Percentiles rank a stretch among this genome's conserved stretches.
These are phyloP conservation scores for Melieria omissa DNA, from an alignment of 2,888 invertebrate genomes.

Conservation along the genomic window DNA sequence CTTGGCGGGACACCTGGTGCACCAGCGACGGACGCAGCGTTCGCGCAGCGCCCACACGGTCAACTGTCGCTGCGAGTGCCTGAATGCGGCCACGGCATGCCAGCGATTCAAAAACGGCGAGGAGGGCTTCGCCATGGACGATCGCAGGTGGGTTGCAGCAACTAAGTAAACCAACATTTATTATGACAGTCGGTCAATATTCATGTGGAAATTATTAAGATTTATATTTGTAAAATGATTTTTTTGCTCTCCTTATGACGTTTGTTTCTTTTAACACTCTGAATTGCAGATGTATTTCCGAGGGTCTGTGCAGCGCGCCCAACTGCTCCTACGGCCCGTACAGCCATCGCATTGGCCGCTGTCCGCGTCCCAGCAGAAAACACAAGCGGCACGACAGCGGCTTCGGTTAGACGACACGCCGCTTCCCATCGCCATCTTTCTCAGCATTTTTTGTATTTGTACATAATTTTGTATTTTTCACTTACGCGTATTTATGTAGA, in stretches of 20 bases:
- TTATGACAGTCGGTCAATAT: too few species aligned
- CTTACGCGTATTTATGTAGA: conserved; percentile 15
- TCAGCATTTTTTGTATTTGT: too few species aligned
- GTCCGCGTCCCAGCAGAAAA: conserved; percentile 53
- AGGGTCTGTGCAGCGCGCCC: conserved; percentile 57
- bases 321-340: conserved; percentile 61
- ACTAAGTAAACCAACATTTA: too few species aligned
- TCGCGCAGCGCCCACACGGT: conserved; percentile 36
- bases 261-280: not conserved
- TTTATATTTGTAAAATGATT: too few species aligned
- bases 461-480: not conserved
- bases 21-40: conserved; percentile 39
- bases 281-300: conserved; percentile 58
- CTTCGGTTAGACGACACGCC: conserved; percentile 49
- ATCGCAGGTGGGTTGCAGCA: conserved; percentile 69
- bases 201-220: not conserved
- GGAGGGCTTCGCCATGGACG: conserved; percentile 73
- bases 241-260: not conserved
- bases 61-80: conserved; percentile 74
- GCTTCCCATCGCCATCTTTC: too few species aligned
- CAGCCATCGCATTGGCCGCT: conserved; percentile 58
- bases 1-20: conserved; percentile 26
- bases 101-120: conserved; percentile 73
- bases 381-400: conserved; percentile 48
- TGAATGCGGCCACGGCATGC: conserved; percentile 68